A percentile compares a stretch with the other conserved stretches of the same genome.
Conservation (phyloP, 2,113 vertebrate genomes). For the Sclerurus mexicanus region DNA sequence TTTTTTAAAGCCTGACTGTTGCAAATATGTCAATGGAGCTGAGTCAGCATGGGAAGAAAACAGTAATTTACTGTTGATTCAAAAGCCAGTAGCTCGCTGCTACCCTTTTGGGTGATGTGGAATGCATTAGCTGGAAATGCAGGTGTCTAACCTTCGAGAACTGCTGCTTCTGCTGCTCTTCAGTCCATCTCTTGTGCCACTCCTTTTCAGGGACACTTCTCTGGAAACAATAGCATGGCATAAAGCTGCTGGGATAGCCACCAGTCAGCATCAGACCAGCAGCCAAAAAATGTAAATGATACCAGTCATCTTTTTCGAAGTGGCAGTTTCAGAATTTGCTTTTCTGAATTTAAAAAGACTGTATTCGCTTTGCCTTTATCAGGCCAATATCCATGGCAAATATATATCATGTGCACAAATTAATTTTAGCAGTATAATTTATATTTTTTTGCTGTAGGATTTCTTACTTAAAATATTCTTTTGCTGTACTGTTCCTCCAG, state of each 20-base stretch:
- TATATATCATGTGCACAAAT: background rate
- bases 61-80: background rate
- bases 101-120: background rate
- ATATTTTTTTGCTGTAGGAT: background rate
- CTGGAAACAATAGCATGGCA: background rate
- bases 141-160: background rate
- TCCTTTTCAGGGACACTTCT: background rate
- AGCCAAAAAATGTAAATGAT: background rate
- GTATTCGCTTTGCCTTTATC: background rate
- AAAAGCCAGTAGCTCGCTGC: background rate
- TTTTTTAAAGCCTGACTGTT: background rate
- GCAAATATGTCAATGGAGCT: background rate
- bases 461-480: background rate
- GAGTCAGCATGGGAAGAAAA: conserved; percentile 25
- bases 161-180: background rate
- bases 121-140: background rate
- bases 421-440: background rate
- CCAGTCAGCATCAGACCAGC: background rate
- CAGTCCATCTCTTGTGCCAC: background rate
- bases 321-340: background rate
- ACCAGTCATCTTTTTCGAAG: background rate
- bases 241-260: background rate
- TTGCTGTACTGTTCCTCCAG: background rate
- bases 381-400: background rate
- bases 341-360: background rate